A percentile compares a stretch with the other conserved stretches of the same genome.
phyloP scores from a whole-genome alignment of 2,113 vertebrate genomes.

The Excalfactoria chinensis region DNA sequence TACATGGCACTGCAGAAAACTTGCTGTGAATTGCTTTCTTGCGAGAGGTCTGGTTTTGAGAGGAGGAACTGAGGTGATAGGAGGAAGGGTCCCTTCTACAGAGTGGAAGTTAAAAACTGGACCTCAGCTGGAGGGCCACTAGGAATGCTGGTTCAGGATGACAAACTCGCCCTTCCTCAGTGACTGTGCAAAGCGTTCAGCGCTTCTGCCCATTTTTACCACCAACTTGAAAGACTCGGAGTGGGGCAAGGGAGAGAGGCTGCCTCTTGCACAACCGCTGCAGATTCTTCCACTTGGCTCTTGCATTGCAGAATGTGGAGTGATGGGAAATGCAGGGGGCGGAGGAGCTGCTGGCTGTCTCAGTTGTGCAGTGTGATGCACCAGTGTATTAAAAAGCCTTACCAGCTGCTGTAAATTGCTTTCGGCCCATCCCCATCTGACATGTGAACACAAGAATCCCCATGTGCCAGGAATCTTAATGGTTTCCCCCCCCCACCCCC shows the following conservation, averaged over 20 bases:
- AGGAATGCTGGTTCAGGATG: fast-evolving
- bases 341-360: not conserved
- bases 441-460: slow-evolving; percentile 10
- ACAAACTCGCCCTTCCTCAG: not conserved
- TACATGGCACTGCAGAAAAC: slow-evolving; percentile 30
- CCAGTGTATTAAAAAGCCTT: not conserved
- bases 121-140: fast-evolving
- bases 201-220: not conserved
- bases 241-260: not conserved
- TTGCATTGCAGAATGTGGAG: not conserved
- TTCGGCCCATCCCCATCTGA: not conserved
- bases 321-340: not conserved
- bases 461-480: slow-evolving; percentile 39
- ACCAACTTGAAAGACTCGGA: not conserved
- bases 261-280: not conserved
- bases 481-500: not conserved
- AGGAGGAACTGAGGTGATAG: not conserved
- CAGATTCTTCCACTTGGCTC: not conserved
- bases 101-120: not conserved
- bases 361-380: not conserved
- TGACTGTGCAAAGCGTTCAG: not conserved
- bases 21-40: not conserved
- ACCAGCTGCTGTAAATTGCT: not conserved
- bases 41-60: not conserved
- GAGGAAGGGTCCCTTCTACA: not conserved